Evolutionary conservation across 2,888 invertebrate species (phyloP).

Genomic region (Harmothoe impar): DNA sequence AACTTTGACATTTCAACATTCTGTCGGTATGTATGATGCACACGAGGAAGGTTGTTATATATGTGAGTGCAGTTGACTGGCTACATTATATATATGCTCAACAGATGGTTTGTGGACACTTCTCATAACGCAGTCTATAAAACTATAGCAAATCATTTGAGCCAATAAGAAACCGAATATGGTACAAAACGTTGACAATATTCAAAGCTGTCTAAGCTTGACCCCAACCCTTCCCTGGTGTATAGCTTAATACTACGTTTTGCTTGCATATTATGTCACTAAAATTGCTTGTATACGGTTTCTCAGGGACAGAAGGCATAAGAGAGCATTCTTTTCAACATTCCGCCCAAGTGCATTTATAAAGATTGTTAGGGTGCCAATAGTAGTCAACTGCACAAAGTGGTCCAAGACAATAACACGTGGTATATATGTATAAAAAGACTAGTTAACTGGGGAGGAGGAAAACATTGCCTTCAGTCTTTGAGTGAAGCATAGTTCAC

Average conservation of each 20-base stretch:
- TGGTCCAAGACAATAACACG: neutral
- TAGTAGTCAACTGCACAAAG: neutral
- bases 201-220: neutral
- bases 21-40: too few relatives aligned
- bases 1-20: too few relatives aligned
- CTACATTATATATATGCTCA: too few relatives aligned
- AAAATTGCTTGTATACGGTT: neutral
- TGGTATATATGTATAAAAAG: conserved; percentile 19
- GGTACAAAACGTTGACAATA: neutral
- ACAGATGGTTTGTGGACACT: too few relatives aligned
- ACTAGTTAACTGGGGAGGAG: conserved; percentile 27
- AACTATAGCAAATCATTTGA: too few relatives aligned
- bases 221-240: neutral
- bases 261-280: neutral
- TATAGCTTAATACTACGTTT: too few relatives aligned
- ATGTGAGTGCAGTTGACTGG: too few relatives aligned
- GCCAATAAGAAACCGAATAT: too few relatives aligned
- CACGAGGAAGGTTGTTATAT: too few relatives aligned
- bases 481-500: conserved; percentile 6
- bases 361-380: neutral
- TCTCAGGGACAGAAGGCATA: neutral
- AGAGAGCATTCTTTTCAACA: neutral
- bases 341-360: neutral
- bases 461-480: conserved; percentile 45
- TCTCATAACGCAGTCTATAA: too few relatives aligned